These are phyloP conservation scores for Anoncus sp. DNA, from an alignment of 2,888 invertebrate genomes.

Conservation along the genomic window DNA sequence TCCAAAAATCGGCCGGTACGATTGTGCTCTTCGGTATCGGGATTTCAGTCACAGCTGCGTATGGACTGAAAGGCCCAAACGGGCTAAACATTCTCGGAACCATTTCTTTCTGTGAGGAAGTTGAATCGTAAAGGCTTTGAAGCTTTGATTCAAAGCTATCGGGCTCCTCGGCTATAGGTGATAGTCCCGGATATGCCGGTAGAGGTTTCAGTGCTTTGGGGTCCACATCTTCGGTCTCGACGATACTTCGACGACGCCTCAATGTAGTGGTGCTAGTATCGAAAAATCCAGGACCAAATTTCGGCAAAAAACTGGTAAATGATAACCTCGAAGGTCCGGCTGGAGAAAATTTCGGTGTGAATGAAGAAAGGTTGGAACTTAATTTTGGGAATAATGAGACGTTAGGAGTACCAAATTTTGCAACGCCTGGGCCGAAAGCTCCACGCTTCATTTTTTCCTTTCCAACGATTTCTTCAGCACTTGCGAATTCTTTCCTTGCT, in stretches of 20 bases:
- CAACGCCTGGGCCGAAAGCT: conserved; percentile 31
- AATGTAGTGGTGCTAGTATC: conserved; percentile 29
- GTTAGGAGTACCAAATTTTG: conserved; percentile 37
- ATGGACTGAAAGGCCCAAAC: conserved; percentile 64
- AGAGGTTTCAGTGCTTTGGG: conserved; percentile 67
- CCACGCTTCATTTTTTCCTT: conserved; percentile 55
- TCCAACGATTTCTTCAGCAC: conserved; percentile 25
- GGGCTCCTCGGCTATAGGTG: conserved; percentile 73
- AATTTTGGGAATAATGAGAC: conserved; percentile 22
- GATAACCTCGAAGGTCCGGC: conserved; percentile 15
- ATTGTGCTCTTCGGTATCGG: conserved; percentile 76
- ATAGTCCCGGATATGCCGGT: conserved; percentile 74
- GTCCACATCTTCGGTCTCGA: conserved; percentile 28
- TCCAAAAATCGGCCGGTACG: conserved; percentile 79
- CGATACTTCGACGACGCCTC: conserved; percentile 57
- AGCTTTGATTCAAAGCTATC: conserved; percentile 55
- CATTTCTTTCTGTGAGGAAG: conserved; percentile 67
- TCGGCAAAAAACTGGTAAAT: not conserved
- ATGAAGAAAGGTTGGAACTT: conserved; percentile 9
- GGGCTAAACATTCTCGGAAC: conserved; percentile 74
- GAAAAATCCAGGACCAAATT: conserved; percentile 26
- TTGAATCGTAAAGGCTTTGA: conserved; percentile 24
- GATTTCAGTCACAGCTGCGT: conserved; percentile 63
- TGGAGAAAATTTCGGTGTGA: not conserved
- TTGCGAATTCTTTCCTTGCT: conserved; percentile 1